Evolutionary conservation across 2,888 invertebrate species (phyloP).

Genomic region (Danaus chrysippus): DNA sequence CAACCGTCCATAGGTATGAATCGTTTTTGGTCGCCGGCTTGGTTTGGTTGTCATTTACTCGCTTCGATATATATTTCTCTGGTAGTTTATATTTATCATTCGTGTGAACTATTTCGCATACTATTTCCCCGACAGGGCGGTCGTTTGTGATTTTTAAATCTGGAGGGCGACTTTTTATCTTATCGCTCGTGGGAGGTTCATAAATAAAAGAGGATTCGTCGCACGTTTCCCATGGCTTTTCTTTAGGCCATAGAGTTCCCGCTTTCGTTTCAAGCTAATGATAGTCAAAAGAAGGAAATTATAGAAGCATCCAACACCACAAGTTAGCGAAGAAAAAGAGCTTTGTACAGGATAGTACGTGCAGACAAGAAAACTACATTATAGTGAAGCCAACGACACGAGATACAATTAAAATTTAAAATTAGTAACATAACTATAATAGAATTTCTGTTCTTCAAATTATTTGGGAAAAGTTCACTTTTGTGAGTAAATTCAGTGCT

Average conservation of each 20-base stretch:
- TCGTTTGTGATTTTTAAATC: constrained; percentile 28
- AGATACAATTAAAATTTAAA: too few relatives aligned
- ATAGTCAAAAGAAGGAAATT: constrained; percentile 48
- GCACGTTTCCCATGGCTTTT: constrained; percentile 62
- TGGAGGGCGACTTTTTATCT: constrained; percentile 16
- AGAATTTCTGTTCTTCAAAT: too few relatives aligned
- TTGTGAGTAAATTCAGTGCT: too few relatives aligned
- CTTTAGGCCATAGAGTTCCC: constrained; percentile 56
- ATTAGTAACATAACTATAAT: too few relatives aligned
- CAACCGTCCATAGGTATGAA: constrained; percentile 57
- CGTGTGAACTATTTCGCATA: constrained; percentile 54
- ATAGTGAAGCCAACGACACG: too few relatives aligned
- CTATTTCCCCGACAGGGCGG: constrained; percentile 51
- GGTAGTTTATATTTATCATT: constrained; percentile 53
- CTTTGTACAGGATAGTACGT: constrained; percentile 12
- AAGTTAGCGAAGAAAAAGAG: constrained; percentile 21
- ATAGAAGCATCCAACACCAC: constrained; percentile 32
- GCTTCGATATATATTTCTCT: constrained; percentile 50
- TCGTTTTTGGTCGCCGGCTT: constrained; percentile 50
- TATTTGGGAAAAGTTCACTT: too few relatives aligned
- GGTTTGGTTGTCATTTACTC: constrained; percentile 44
- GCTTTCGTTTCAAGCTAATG: constrained; percentile 69
- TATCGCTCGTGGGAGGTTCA: constrained; percentile 45
- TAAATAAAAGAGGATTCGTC: constrained; percentile 60
- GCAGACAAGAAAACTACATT: neutral